Base-by-base conservation (phyloP, 2,888 invertebrate genomes). In the Petrolisthes manimaculis region DNA sequence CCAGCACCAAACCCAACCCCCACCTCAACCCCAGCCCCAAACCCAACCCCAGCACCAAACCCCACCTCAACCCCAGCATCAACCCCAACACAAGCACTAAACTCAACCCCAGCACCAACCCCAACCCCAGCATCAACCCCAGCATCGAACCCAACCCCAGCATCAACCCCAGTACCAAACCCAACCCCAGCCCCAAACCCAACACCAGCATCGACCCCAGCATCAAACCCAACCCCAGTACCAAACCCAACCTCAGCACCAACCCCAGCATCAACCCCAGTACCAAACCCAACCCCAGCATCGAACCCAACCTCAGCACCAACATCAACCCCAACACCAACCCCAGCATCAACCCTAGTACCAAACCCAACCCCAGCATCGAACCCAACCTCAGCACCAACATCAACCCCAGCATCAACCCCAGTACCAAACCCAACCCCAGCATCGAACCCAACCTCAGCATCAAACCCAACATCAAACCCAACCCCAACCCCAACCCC, bases 311-410 rank as follows among this genome's bases (percentile, higher is more conserved):
- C 69, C 24, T n/a, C 83, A 53, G 74, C 71, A 83, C 83, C 86
- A 87, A 83, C n/a, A n/a, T n/a, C n/a, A n/a, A 87, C 78, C 78
- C 83, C n/a, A 69, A 83, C 37, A n/a, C 55, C 75, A 53, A 83
- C 83, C 56, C 82, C 78, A 37, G 77, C 83, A 51, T 87, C 87
- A 51, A 54, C 85, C n/a, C n/a, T n/a, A n/a, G n/a, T n/a, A n/a
- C n/a, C n/a, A n/a, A n/a, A n/a, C 8, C 55, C 83, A 83, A 53
- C 51, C 21, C 78, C 78, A 71, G 67, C 83, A 56, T 75, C 83
- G n/a, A 83, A 24, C 75, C 2, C 37, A 37, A 37, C 37, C 37
- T 2, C 37, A 37, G 37, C 37, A 37, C 37, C 37, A 37, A 87
- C 37, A 0, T 37, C 37, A 37, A 37, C 37, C 37, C 37, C 2